Conservation (phyloP, 37 sponge, comb jelly and placozoan species). For the Ephydatia muelleri region DNA sequence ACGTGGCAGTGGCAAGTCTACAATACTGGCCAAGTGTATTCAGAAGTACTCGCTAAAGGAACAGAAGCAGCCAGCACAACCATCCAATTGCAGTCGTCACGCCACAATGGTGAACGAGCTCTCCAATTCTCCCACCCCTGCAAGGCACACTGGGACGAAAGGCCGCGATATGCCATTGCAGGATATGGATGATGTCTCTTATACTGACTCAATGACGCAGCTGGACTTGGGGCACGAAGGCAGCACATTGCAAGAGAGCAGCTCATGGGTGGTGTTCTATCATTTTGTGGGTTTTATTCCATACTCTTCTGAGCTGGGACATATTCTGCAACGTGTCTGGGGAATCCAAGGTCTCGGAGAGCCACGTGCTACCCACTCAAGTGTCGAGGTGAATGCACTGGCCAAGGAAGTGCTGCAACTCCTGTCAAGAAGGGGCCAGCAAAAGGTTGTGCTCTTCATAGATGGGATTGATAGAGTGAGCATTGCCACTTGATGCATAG, state of each 20-base stretch:
- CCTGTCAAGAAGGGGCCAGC: conserved; percentile 4
- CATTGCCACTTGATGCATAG: not conserved
- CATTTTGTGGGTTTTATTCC: conserved; percentile 36
- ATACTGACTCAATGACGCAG: not conserved
- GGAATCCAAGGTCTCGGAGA: conserved; percentile 18
- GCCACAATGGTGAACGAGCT: not conserved
- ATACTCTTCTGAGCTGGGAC: conserved; percentile 21
- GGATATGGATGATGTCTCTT: not conserved
- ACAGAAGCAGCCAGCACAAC: not conserved
- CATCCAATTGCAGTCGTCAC: not conserved
- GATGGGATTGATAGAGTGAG: conserved; percentile 46
- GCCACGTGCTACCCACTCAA: not conserved
- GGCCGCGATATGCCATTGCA: not conserved
- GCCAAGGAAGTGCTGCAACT: conserved; percentile 15
- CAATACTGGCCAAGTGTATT: conserved; percentile 23
- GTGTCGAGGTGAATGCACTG: conserved; percentile 13
- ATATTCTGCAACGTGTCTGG: conserved; percentile 49
- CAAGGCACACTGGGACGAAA: not conserved
- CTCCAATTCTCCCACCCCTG: not conserved
- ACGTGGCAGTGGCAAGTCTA: conserved; percentile 37
- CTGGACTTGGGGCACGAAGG: not conserved
- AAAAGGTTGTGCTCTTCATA: conserved; percentile 22
- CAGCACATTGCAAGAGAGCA: not conserved
- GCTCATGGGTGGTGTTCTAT: conserved; percentile 43
- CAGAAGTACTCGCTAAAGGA: conserved; percentile 5